Percentiles rank a stretch among this genome's conserved stretches.
These are phyloP conservation scores for Ceratotherium simum DNA, from an alignment of 2,113 vertebrate species.

Conservation along the genomic window DNA sequence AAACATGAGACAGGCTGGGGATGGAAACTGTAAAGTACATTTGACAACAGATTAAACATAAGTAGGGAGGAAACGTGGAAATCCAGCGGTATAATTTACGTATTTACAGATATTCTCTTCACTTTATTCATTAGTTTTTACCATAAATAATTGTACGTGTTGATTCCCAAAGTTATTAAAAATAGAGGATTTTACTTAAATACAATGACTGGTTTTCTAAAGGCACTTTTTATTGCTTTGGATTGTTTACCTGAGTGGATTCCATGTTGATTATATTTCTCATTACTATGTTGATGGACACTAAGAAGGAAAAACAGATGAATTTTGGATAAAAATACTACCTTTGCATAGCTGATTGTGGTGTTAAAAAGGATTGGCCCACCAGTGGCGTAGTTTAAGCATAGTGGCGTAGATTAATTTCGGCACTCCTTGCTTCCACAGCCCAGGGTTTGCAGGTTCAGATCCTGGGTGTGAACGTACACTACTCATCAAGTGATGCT, in stretches of 20 bases:
- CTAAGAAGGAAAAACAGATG: background rate
- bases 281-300: background rate
- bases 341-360: background rate
- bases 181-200: background rate
- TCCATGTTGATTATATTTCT: background rate
- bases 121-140: background rate
- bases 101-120: background rate
- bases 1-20: background rate
- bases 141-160: background rate
- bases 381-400: background rate
- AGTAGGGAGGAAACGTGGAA: background rate
- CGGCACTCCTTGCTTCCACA: no score
- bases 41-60: background rate
- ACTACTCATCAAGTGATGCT: no score
- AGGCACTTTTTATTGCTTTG: background rate
- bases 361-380: background rate
- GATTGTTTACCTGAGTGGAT: background rate
- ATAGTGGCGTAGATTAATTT: no score
- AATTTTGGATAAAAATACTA: background rate
- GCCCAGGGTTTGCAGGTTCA: no score
- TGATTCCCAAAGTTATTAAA: background rate
- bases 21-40: background rate
- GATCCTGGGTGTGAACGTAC: no score
- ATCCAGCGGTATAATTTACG: background rate
- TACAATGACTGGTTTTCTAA: background rate